A percentile compares a stretch with the other conserved stretches of the same genome.
Conservation (phyloP, 1,140 invertebrate species). For the Drosophila ercepeae region DNA sequence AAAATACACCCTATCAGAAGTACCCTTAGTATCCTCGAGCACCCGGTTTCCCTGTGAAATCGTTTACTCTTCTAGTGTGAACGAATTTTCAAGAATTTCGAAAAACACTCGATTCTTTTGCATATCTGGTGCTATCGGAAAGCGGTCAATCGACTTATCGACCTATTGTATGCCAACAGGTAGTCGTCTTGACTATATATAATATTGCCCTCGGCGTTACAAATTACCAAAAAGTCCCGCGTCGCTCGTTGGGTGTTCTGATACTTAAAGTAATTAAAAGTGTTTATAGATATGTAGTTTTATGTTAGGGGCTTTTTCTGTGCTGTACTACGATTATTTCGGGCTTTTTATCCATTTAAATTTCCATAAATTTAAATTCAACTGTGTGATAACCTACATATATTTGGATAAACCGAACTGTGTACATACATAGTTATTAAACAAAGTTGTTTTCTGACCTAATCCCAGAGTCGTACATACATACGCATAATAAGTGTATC, state of each 20-base stretch:
- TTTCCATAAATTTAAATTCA: background rate
- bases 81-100: no score
- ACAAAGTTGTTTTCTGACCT: background rate
- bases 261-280: conserved; percentile 75
- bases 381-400: background rate
- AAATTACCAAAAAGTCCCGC: conserved; percentile 28
- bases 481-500: background rate
- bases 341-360: conserved; percentile 10
- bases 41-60: no score
- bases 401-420: background rate
- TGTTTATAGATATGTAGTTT: conserved; percentile 19
- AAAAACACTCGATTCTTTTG: background rate
- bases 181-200: conserved; percentile 52
- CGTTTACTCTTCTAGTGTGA: no score
- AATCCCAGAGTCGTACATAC: background rate
- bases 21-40: no score
- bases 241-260: conserved; percentile 29
- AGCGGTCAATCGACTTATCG: background rate
- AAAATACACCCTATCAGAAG: no score
- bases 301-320: background rate
- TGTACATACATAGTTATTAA: background rate
- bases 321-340: background rate
- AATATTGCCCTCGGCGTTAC: conserved; percentile 17
- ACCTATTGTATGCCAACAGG: conserved; percentile 33
- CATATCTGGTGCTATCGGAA: background rate